phyloP scores from a whole-genome alignment of 2,797 vertebrate species.

The Capromys pilorides region DNA sequence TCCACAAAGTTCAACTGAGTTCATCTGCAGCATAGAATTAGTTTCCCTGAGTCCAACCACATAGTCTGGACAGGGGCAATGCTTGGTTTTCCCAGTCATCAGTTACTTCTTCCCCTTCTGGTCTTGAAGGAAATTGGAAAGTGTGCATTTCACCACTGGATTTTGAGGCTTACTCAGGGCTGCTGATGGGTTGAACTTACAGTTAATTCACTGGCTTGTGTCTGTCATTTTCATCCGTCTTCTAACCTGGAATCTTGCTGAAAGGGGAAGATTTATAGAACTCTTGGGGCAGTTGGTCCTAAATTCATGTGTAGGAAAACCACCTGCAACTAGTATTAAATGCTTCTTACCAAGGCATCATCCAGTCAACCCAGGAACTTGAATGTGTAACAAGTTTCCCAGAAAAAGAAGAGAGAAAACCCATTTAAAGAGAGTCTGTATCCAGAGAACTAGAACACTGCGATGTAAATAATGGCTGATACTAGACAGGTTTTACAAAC shows the following conservation, averaged over 20 bases:
- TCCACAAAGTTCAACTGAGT: conserved; percentile 68
- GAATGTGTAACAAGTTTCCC: not conserved
- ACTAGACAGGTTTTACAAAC: not conserved
- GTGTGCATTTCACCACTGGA: conserved; percentile 26
- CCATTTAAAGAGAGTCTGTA: not conserved
- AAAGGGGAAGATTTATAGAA: not conserved
- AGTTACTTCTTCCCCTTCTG: conserved; percentile 24
- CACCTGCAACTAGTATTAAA: not conserved
- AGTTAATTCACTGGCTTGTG: conserved; percentile 13
- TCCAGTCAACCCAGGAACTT: not conserved
- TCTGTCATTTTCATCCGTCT: not conserved
- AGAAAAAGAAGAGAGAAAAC: not conserved
- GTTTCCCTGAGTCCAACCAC: conserved; percentile 53
- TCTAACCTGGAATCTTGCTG: conserved; percentile 9
- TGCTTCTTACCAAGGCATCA: not conserved
- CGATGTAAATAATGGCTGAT: not conserved
- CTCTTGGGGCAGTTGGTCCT: not conserved
- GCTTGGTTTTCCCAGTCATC: conserved; percentile 49
- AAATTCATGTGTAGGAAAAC: not conserved
- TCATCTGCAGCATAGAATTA: conserved; percentile 51
- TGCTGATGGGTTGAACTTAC: not conserved
- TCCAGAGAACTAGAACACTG: not conserved
- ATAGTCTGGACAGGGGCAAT: not conserved
- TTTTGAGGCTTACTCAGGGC: not conserved
- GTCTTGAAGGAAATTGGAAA: conserved; percentile 57